These are phyloP conservation scores for Mandrillus leucophaeus DNA, from an alignment of 2,113 vertebrate species.

Conservation along the genomic window DNA sequence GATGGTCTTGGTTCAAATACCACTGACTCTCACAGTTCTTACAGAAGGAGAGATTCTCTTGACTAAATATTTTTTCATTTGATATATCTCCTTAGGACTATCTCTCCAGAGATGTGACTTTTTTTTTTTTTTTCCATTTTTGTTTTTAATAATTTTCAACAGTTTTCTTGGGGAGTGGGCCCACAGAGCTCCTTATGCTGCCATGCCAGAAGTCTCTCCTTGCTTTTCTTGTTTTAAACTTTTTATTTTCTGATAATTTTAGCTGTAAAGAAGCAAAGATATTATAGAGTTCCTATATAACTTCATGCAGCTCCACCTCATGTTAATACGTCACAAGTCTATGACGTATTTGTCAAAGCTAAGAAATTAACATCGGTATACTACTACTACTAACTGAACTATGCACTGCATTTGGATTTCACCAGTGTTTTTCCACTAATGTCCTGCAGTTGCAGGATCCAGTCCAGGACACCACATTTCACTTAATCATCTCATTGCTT, in stretches of 20 bases:
- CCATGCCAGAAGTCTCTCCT: not conserved
- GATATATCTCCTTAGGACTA: not conserved
- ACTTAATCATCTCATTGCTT: not conserved
- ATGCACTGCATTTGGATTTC: not conserved
- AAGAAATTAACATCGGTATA: not conserved
- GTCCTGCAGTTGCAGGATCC: not conserved
- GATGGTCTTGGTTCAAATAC: not conserved
- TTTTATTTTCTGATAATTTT: not conserved
- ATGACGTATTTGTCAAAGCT: not conserved
- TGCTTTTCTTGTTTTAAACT: not conserved
- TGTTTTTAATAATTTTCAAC: not conserved
- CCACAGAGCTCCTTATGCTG: not conserved
- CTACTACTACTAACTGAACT: not conserved
- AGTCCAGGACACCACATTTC: not conserved
- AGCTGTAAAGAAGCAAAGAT: not conserved
- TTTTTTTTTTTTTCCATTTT: no score
- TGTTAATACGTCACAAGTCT: not conserved
- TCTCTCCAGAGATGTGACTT: not conserved
- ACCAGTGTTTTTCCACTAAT: not conserved
- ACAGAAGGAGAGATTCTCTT: not conserved
- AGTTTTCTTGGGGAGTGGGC: not conserved
- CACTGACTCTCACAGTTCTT: not conserved
- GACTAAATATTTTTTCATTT: not conserved
- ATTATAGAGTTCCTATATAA: not conserved
- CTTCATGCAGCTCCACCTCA: not conserved